Percentiles rank a stretch among this genome's conserved stretches.
These are phyloP conservation scores for Trinectes maculatus DNA, from an alignment of 2,113 vertebrate species.

Conservation along the genomic window DNA sequence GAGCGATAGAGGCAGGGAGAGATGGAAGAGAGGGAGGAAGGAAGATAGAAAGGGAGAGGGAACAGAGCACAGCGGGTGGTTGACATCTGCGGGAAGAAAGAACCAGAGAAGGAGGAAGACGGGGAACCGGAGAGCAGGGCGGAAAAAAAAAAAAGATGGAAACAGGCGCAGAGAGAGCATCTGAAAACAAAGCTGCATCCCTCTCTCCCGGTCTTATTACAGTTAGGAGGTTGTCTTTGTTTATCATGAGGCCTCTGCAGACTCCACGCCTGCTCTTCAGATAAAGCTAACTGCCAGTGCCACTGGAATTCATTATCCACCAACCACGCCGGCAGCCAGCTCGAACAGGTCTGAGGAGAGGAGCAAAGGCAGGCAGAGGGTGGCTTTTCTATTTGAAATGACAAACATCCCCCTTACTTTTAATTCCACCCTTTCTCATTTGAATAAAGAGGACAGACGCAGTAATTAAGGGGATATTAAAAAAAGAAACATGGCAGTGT, in stretches of 20 bases:
- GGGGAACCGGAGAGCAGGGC: conserved; percentile 2
- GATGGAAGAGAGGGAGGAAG: conserved; percentile 10
- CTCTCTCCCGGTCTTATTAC: conserved; percentile 63
- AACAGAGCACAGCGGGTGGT: conserved; percentile 20
- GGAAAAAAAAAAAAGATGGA: not conserved
- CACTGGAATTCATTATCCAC: conserved; percentile 69
- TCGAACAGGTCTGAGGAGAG: conserved; percentile 55
- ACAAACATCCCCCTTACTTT: conserved; percentile 74
- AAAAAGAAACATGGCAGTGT: conserved; percentile 65
- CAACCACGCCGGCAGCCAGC: conserved; percentile 33
- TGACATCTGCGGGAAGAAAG: conserved; percentile 9
- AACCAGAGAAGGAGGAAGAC: conserved; percentile 3
- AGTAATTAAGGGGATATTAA: conserved; percentile 83
- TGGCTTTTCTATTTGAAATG: conserved; percentile 71
- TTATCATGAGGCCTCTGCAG: conserved; percentile 64
- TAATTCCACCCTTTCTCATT: conserved; percentile 80
- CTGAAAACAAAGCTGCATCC: conserved; percentile 36
- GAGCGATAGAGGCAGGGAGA: conserved; percentile 1
- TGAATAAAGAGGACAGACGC: conserved; percentile 82
- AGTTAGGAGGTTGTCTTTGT: conserved; percentile 64
- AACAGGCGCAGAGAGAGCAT: conserved; percentile 14
- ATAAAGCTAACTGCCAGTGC: conserved; percentile 66
- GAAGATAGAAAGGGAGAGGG: conserved; percentile 12
- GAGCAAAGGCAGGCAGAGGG: conserved; percentile 40
- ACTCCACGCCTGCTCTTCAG: conserved; percentile 59